Percentiles rank a stretch among this genome's conserved stretches.
phyloP scores from a whole-genome alignment of 2,888 invertebrate species.

The Aquatica leii region DNA sequence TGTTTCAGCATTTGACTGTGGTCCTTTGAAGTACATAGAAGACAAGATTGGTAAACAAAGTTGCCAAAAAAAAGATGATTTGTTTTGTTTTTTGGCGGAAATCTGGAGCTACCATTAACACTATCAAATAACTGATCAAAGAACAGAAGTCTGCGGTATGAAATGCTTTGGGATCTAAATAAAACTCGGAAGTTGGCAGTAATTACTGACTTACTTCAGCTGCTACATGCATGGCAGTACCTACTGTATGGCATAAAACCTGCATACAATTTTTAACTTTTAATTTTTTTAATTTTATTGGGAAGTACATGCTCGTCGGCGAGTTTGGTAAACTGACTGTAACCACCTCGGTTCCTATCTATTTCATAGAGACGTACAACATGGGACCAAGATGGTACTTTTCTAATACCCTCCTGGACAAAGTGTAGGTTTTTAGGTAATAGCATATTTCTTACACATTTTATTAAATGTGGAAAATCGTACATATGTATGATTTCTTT shows the following conservation, averaged over 20 bases:
- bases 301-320: background rate
- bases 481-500: no score
- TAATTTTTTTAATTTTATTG: conserved; percentile 9
- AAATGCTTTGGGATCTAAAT: background rate
- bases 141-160: background rate
- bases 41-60: background rate
- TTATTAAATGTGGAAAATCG: no score
- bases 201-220: background rate
- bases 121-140: conserved; percentile 11
- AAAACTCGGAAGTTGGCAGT: background rate
- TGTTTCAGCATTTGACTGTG: no score
- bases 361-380: background rate
- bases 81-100: background rate
- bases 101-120: background rate
- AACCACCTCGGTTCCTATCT: background rate
- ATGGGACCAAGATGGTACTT: background rate
- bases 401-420: background rate
- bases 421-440: background rate
- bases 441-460: no score
- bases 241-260: conserved; percentile 2
- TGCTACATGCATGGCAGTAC: background rate
- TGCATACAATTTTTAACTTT: background rate
- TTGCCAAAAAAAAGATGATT: background rate
- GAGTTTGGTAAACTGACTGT: background rate
- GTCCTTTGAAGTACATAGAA: background rate